phyloP scores from a whole-genome alignment of 2,797 vertebrate genomes.

The Enteromius paludinosus region DNA sequence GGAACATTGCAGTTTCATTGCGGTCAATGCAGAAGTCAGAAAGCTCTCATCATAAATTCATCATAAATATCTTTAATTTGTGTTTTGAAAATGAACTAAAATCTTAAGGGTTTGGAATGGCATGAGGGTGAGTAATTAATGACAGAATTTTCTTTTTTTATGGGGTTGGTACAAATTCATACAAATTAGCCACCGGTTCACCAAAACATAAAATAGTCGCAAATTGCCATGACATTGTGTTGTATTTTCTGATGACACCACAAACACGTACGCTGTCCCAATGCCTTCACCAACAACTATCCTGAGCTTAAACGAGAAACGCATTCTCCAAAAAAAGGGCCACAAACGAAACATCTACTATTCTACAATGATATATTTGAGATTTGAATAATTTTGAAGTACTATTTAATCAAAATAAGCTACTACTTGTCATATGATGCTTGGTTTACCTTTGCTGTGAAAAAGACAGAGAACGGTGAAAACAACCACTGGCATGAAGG shows the following conservation, averaged over 20 bases:
- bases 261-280: not conserved
- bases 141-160: not conserved
- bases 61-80: not conserved
- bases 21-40: too few species aligned
- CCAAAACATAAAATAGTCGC: not conserved
- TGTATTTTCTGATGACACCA: not conserved
- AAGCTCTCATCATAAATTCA: not conserved
- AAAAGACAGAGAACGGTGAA: not conserved
- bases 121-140: not conserved
- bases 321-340: not conserved
- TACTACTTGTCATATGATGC: not conserved
- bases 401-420: slow-evolving; percentile 1
- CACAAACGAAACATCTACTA: not conserved
- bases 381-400: not conserved
- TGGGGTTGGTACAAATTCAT: not conserved
- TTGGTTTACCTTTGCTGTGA: not conserved
- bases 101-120: not conserved
- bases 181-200: too few species aligned
- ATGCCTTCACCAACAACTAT: not conserved
- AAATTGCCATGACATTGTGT: not conserved
- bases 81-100: not conserved
- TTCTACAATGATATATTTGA: not conserved
- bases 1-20: not conserved
- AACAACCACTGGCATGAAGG: not conserved
- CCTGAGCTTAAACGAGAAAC: not conserved